Base-by-base conservation (phyloP, 2,113 vertebrate species). In the Paralichthys olivaceus region DNA sequence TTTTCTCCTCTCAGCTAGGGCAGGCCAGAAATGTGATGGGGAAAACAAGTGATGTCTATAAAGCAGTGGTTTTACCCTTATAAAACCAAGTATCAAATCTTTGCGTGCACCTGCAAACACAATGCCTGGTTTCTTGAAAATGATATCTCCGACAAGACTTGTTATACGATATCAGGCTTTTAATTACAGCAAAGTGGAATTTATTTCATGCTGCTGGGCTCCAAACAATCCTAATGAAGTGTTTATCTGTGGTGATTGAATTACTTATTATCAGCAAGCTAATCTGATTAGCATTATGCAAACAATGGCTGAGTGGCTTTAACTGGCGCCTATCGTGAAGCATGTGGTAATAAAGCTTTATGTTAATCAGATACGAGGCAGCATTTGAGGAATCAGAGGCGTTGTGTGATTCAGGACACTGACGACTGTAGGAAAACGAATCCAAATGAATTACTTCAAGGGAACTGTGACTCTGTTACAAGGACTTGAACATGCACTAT, bases 221-320 rank as follows among this genome's bases (percentile, higher is more conserved):
- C 37, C 68, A 56, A 64, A 71, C 53, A 69, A 57, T 59, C 20
- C 22, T 28, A 23, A 84, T 57, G 28, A 78, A 68, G 25, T 61
- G 66, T 80, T 72, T 74, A 75, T 55, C 72, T 64, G 12, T 23
- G 2, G 43, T 53, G 40, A 72, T 61, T 83, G 13, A 81, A 67
- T 78, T 63, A 67, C 22, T 73, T 69, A 63, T 71, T 62, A 86
- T 69, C 57, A 67, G 40, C 4, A 1, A 61, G 60, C 61, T 72
- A 64, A 81, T 72, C 25, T 68, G 61, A 84, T 83, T 69, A 84
- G 63, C 34, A 72, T 26, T 26, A 71, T 26, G n/a, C 55, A 72
- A 83, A 85, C 76, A 83, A 25, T 56, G 56, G 23, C 57, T 61
- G 37, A 75, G 62, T 69, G 65, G 65, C 32, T 72, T 79, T 25